A percentile compares a stretch with the other conserved stretches of the same genome.
phyloP scores from a whole-genome alignment of 2,888 invertebrate species.

The Rapana venosa region DNA sequence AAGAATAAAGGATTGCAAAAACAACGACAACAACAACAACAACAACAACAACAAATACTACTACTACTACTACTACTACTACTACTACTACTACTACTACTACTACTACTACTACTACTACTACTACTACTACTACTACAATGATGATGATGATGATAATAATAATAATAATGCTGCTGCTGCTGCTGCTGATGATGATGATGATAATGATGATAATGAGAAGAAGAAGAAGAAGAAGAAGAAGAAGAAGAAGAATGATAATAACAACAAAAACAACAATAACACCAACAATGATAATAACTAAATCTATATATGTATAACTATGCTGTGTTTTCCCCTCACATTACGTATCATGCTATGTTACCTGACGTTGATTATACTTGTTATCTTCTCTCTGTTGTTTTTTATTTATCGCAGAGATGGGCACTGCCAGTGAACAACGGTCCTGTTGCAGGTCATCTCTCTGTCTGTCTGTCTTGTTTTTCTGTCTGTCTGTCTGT shows the following conservation, averaged over 20 bases:
- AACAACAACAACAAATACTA: neutral
- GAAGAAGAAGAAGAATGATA: too few species aligned
- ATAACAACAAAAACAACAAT: neutral
- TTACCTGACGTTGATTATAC: neutral
- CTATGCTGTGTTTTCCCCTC: neutral
- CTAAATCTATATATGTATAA: neutral
- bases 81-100: constrained; percentile 1
- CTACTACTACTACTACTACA: constrained; percentile 9
- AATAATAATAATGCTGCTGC: neutral
- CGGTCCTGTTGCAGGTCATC: neutral
- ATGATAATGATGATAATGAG: neutral
- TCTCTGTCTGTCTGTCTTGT: constrained; percentile 1
- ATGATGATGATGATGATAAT: neutral
- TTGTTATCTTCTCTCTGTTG: too few species aligned
- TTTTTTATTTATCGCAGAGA: neutral
- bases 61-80: constrained; percentile 1
- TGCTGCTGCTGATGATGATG: neutral
- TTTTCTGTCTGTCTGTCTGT: neutral
- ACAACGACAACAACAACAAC: too few species aligned
- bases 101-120: constrained; percentile 9
- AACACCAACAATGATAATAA: neutral
- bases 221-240: too few species aligned
- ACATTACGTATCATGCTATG: too few species aligned
- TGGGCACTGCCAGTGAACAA: neutral
- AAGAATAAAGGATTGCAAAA: too few species aligned